These are phyloP conservation scores for Protobothrops flavoviridis DNA, from an alignment of 2,113 vertebrate genomes.

Conservation along the genomic window DNA sequence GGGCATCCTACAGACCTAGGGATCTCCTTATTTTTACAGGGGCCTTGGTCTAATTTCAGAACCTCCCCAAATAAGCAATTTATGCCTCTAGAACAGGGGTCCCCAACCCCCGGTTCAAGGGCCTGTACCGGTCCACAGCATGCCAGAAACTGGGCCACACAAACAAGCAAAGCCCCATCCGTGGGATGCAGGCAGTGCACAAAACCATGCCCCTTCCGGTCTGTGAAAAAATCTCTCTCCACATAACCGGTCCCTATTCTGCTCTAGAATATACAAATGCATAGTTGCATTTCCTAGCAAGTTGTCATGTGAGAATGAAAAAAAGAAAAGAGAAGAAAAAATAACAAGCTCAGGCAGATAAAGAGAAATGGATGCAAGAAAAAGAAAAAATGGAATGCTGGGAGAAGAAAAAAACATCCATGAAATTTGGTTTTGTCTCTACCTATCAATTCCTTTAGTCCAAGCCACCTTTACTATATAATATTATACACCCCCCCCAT, in stretches of 20 bases:
- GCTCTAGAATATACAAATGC: neutral
- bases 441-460: neutral
- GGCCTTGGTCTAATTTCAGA: neutral
- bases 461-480: neutral
- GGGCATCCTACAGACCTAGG: neutral
- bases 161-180: too few species aligned
- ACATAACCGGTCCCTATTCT: too few species aligned
- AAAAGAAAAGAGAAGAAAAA: neutral
- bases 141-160: too few species aligned
- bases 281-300: neutral
- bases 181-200: too few species aligned
- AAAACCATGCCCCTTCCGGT: too few species aligned
- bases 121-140: too few species aligned
- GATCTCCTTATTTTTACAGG: neutral
- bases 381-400: neutral
- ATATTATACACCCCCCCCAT: neutral
- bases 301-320: neutral
- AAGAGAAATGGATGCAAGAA: neutral
- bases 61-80: neutral
- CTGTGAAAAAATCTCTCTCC: too few species aligned
- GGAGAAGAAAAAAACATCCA: neutral
- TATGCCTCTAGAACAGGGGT: neutral
- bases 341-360: neutral
- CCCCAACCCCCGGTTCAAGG: too few species aligned
- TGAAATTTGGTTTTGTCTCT: neutral